phyloP scores from a whole-genome alignment of 37 sponge, comb jelly and placozoan species.

The Ianthella basta region DNA sequence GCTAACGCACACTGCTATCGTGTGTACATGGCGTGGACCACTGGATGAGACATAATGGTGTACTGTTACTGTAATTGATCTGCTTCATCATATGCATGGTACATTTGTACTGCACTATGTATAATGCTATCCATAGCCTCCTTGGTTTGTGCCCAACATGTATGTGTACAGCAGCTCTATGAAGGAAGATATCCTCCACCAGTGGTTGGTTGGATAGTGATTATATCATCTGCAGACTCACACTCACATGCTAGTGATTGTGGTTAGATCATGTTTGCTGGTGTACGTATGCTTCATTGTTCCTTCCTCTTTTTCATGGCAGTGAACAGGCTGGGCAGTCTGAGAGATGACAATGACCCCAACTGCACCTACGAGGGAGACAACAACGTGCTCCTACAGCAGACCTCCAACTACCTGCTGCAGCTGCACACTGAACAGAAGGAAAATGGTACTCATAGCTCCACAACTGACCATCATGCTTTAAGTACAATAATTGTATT shows the following conservation, averaged over 20 bases:
- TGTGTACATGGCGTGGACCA: not conserved
- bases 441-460: not conserved
- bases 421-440: slow-evolving; percentile 38
- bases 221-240: slow-evolving; percentile 3
- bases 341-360: slow-evolving; percentile 84
- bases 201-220: too few relatives aligned
- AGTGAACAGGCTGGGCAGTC: slow-evolving; percentile 79
- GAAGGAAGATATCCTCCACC: too few relatives aligned
- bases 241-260: not conserved
- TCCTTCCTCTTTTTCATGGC: not conserved
- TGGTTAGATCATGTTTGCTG: too few relatives aligned
- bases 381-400: slow-evolving; percentile 89
- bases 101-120: too few relatives aligned
- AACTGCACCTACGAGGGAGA: slow-evolving; percentile 94
- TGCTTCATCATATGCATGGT: not conserved
- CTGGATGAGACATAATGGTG: not conserved
- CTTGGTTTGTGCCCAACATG: too few relatives aligned
- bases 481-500: too few relatives aligned
- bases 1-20: not conserved
- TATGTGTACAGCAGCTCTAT: too few relatives aligned
- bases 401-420: slow-evolving; percentile 91
- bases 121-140: too few relatives aligned
- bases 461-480: not conserved
- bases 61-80: not conserved
- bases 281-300: not conserved